These are phyloP conservation scores for Hafferia zeledoni DNA, from an alignment of 2,797 vertebrate genomes.

Conservation along the genomic window DNA sequence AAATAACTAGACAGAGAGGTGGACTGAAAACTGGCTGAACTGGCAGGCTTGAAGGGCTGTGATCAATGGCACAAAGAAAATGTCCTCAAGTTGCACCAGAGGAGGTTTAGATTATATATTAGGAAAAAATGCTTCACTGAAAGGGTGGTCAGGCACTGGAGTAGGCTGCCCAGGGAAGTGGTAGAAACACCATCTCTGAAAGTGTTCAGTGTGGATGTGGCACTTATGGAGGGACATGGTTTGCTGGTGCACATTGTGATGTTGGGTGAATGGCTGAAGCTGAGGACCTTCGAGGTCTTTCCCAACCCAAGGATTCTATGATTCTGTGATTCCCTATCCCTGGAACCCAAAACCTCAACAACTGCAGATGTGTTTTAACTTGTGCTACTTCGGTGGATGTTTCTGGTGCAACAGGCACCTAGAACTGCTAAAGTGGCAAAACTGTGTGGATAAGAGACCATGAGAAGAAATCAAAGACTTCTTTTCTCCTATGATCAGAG, in stretches of 20 bases:
- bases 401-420: neutral
- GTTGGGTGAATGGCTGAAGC: neutral
- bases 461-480: neutral
- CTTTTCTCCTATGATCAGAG: neutral
- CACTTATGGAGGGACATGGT: neutral
- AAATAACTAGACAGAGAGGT: neutral
- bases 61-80: neutral
- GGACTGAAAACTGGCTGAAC: neutral
- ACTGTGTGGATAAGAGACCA: neutral
- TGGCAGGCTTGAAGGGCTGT: neutral
- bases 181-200: neutral
- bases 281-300: neutral
- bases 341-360: neutral
- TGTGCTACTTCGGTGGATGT: neutral
- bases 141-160: neutral
- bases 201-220: neutral
- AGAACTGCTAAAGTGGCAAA: neutral
- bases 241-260: fast-evolving
- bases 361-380: neutral
- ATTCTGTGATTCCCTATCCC: neutral
- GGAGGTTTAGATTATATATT: neutral
- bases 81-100: neutral
- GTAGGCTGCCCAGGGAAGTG: neutral
- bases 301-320: neutral
- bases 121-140: neutral